Base-by-base conservation (phyloP, 2,888 invertebrate species). In the Cremastinae sp. region DNA sequence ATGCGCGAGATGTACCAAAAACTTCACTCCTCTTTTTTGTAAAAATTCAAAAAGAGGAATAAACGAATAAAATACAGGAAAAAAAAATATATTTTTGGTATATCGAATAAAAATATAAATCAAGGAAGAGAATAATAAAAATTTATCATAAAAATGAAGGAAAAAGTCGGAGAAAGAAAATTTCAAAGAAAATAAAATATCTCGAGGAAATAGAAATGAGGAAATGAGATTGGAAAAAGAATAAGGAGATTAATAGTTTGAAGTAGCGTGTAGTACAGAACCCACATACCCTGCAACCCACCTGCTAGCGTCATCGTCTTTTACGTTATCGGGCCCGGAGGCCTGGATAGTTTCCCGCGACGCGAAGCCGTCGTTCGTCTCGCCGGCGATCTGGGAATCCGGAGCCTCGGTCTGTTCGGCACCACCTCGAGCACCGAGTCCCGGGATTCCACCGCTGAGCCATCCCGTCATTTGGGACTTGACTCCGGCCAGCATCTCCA, bases 401-500 rank as follows among this genome's bases (percentile, higher is more conserved):
- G 92, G 91, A 68, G 90, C 90, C 70, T 92, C 91, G 12, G 90
- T 90, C 18, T 75, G 79, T 20, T 84, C 82, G 20, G 87, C 87
- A 22, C 83, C 86, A 61, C 90, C 91, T 22, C 88, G 89, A 5
- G 28, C 28, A 2, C 92, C 91, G 79, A 96, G 91, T 75, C 95
- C 96, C 4, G 95, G 95, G 79, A 94, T 94, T 56, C 96, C 94
- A 55, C 94, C 93, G 75, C 95, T 94, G 72, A 96, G 92, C 94
- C 96, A 96, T 49, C 96, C 96, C 1, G 94, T 94, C 93, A 96
- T 94, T 90, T 95, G 95, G 72, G 93, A 94, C 91, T 96, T 96
- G 74, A 96, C 96, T 85, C 96, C 96, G 82, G 95, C 95, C 87
- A 96, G 93, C 92, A 96, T 94, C 86, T 96, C 96, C 86, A 95